Percentiles rank a stretch among this genome's conserved stretches.
These are phyloP conservation scores for Ellobius talpinus DNA, from an alignment of 2,113 vertebrate genomes.

Conservation along the genomic window DNA sequence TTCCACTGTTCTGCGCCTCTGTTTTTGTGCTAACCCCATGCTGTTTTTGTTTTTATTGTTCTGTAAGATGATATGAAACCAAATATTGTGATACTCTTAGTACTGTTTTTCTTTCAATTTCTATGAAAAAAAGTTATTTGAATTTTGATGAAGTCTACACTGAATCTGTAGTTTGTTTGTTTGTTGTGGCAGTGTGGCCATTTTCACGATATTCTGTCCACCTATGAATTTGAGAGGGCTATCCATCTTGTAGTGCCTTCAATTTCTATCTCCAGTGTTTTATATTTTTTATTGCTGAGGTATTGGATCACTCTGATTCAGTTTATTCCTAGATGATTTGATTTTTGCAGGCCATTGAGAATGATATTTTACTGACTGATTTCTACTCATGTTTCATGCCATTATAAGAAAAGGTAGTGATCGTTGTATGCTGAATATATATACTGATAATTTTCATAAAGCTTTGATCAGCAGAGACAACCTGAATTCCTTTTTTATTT, in stretches of 20 bases:
- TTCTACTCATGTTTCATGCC: not conserved
- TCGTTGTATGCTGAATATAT: not conserved
- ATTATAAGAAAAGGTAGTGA: not conserved
- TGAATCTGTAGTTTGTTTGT: not conserved
- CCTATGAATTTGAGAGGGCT: not conserved
- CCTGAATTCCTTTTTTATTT: not conserved
- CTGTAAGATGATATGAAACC: not conserved
- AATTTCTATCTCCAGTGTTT: not conserved
- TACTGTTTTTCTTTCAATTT: not conserved
- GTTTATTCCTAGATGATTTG: not conserved
- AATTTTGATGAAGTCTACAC: not conserved
- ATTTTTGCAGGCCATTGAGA: not conserved
- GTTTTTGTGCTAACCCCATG: not conserved
- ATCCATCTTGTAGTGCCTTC: not conserved
- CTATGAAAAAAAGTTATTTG: not conserved
- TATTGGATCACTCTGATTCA: not conserved
- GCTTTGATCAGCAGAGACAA: not conserved
- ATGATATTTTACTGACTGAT: not conserved
- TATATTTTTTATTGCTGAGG: not conserved
- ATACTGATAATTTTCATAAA: not conserved
- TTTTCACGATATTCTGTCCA: not conserved
- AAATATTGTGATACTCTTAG: not conserved
- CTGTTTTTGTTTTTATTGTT: not conserved
- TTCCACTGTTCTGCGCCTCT: not conserved
- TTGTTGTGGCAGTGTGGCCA: not conserved